These are phyloP conservation scores for Nineta flava DNA, from an alignment of 2,888 invertebrate genomes.

Conservation along the genomic window DNA sequence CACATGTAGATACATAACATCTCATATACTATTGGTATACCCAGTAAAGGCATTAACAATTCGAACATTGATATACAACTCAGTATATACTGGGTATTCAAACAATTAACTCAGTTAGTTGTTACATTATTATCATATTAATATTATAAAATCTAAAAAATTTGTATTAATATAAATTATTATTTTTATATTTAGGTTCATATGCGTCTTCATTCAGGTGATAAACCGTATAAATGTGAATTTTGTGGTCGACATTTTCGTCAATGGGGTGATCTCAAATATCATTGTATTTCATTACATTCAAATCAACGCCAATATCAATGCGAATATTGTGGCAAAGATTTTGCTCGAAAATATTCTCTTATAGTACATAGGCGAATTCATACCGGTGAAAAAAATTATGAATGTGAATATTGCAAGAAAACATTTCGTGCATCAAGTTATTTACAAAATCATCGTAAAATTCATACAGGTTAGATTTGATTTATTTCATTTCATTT, in stretches of 20 bases:
- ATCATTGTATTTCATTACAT: slow-evolving; percentile 70
- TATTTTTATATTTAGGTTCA: slow-evolving; percentile 38
- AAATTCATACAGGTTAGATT: slow-evolving; percentile 61
- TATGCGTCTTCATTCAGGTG: slow-evolving; percentile 65
- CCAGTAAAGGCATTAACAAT: too few species aligned
- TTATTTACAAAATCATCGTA: slow-evolving; percentile 66
- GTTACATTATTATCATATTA: too few species aligned
- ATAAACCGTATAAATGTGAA: slow-evolving; percentile 70
- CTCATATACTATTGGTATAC: too few species aligned
- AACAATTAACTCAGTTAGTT: too few species aligned
- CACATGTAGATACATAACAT: too few species aligned
- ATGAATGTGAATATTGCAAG: slow-evolving; percentile 68
- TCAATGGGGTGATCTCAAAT: slow-evolving; percentile 79
- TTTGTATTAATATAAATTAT: neutral
- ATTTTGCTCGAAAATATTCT: slow-evolving; percentile 77
- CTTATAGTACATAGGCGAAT: slow-evolving; percentile 71
- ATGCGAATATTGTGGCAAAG: slow-evolving; percentile 78
- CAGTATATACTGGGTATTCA: too few species aligned
- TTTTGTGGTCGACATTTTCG: slow-evolving; percentile 64
- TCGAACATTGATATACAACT: too few species aligned
- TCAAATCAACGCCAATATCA: slow-evolving; percentile 68
- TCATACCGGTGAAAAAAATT: slow-evolving; percentile 76
- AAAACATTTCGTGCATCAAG: slow-evolving; percentile 77
- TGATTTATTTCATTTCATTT: neutral
- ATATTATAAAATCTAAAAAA: too few species aligned